Base-by-base conservation (phyloP, 2,797 vertebrate genomes). In the Cossypha caffra region DNA sequence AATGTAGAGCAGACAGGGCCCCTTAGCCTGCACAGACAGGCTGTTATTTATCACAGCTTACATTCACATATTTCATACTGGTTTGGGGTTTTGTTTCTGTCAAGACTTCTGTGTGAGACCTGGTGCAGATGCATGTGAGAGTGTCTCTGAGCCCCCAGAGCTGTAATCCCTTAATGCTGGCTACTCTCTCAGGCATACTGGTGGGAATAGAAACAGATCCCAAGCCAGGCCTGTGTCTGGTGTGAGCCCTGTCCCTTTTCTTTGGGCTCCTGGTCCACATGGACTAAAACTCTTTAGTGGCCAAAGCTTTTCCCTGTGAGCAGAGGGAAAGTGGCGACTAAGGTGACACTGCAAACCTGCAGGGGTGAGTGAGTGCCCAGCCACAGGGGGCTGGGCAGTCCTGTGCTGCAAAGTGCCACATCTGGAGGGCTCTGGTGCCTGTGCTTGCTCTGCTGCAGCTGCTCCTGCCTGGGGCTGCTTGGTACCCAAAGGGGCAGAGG, bases 401-500 rank as follows among this genome's bases (percentile, higher is more conserved):
- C 40, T 3, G 0, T 6, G 0, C 6, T 43, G 19, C 1, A 9
- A 10, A 31, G 7, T 16, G 12, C 7, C 4, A 0, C 2, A 11
- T 18, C 5, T 14, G 55, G 48, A 38, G 40, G 43, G 25, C 25
- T 86, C 55, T n/a, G 24, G 13, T 10, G 2, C 3, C 9, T 61
- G 40, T 68, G 8, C 7, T 28, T 20, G 33, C 23, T 35, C 43
- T 54, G 33, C 31, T 61, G 35, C 24, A 7, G 16, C 31, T 58
- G 28, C 52, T 40, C 15, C 21, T 18, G 18, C 51, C 15, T 8
- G 25, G n/a, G n/a, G 2, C 45, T 50, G 69, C 47, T 21, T 37
- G n/a, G 43, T 18, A 51, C 19, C 16, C 16, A n/a, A 38, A 8
- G 0, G 1, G 9, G 17, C 1, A 5, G 18, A 8, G 59, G 33